These are phyloP conservation scores for Eurytoma adleriae DNA, from an alignment of 2,888 invertebrate genomes.

Conservation along the genomic window DNA sequence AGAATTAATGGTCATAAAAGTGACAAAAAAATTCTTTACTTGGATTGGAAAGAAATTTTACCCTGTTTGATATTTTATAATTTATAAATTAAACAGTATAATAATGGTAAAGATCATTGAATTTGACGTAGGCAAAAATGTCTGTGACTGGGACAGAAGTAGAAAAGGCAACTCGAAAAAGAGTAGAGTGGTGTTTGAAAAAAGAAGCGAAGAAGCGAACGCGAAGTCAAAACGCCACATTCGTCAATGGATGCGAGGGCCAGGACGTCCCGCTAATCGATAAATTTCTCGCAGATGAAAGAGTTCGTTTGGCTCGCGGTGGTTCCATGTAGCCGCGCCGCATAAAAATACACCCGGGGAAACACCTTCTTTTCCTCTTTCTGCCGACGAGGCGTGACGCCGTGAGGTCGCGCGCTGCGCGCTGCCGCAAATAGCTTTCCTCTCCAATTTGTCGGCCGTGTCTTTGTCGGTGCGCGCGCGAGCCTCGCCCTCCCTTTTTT, in stretches of 20 bases:
- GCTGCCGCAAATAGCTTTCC: constrained; percentile 57
- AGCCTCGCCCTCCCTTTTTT: constrained; percentile 1
- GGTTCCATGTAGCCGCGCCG: neutral
- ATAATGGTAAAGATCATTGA: too few species aligned
- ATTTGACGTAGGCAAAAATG: too few species aligned
- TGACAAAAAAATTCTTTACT: too few species aligned
- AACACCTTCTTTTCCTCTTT: constrained; percentile 8
- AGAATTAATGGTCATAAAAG: too few species aligned
- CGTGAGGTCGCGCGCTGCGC: constrained; percentile 25
- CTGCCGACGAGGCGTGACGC: constrained; percentile 52
- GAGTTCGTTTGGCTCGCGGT: constrained; percentile 40
- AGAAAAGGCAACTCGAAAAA: too few species aligned
- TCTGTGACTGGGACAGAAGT: too few species aligned
- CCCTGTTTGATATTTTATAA: too few species aligned
- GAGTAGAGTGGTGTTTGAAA: too few species aligned
- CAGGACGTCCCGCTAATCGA: constrained; percentile 28
- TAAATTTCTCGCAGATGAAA: constrained; percentile 43
- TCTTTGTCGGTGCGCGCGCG: constrained; percentile 52
- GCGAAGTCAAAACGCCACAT: neutral
- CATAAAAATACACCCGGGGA: constrained; percentile 21
- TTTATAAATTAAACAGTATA: too few species aligned
- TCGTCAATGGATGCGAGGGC: constrained; percentile 14
- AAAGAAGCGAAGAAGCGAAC: neutral
- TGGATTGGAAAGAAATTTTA: too few species aligned
- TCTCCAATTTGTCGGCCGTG: constrained; percentile 57